A percentile compares a stretch with the other conserved stretches of the same genome.
Evolutionary conservation across 2,888 invertebrate genomes (phyloP).

Genomic region (Xestobium rufovillosum): DNA sequence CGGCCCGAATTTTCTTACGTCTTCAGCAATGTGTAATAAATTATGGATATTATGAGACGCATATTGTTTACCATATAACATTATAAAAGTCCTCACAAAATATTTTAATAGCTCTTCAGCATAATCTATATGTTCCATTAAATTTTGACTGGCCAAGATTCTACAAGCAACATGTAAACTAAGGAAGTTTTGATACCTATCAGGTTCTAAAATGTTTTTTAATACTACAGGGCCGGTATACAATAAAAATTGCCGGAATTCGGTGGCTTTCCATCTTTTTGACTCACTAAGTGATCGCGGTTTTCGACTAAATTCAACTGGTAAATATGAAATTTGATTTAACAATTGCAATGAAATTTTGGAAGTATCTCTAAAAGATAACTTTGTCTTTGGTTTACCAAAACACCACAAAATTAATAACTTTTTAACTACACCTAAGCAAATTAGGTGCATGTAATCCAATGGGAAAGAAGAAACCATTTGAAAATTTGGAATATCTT

Average conservation of each 20-base stretch:
- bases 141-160: constrained; percentile 11
- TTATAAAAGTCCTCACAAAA: constrained; percentile 12
- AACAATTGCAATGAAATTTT: constrained; percentile 10
- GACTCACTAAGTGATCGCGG: constrained; percentile 16
- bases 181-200: constrained; percentile 14
- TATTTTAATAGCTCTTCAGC: too few relatives aligned
- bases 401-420: constrained; percentile 11
- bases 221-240: constrained; percentile 16
- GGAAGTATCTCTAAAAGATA: too few relatives aligned
- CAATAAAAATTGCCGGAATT: constrained; percentile 19
- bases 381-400: constrained; percentile 6
- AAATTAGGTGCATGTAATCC: constrained; percentile 22
- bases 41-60: constrained; percentile 18
- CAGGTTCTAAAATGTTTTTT: constrained; percentile 10
- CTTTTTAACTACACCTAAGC: constrained; percentile 17
- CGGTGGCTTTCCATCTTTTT: constrained; percentile 20
- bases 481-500: constrained; percentile 23
- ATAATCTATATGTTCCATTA: too few relatives aligned
- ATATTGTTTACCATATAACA: constrained; percentile 16
- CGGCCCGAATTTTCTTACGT: constrained; percentile 16
- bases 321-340: constrained; percentile 8
- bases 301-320: constrained; percentile 19
- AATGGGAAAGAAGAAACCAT: constrained; percentile 23
- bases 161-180: constrained; percentile 13
- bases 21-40: constrained; percentile 19